A percentile compares a stretch with the other conserved stretches of the same genome.
Evolutionary conservation across 2,113 vertebrate genomes (phyloP).

Genomic region (Albula goreensis): DNA sequence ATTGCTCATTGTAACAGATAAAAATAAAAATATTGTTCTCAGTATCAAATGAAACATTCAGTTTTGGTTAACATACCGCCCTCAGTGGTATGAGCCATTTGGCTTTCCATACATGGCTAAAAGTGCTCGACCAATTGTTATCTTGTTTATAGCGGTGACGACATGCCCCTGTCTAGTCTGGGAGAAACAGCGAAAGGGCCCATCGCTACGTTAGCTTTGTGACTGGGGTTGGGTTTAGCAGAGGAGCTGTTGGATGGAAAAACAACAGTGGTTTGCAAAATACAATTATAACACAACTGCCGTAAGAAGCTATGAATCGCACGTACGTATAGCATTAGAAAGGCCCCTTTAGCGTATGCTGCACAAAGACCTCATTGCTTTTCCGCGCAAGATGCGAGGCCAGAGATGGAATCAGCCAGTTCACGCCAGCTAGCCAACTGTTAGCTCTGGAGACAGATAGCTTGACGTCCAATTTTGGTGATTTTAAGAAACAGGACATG

Average conservation of each 20-base stretch:
- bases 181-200: not conserved
- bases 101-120: not conserved
- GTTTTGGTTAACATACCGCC: not conserved
- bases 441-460: not conserved
- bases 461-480: not conserved
- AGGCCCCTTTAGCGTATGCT: not conserved
- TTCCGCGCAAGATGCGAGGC: too few relatives aligned
- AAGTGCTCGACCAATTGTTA: not conserved
- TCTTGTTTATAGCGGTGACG: not conserved
- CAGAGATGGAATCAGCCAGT: too few relatives aligned
- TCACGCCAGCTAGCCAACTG: not conserved
- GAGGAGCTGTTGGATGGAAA: not conserved
- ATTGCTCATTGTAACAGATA: too few relatives aligned
- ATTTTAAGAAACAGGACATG: not conserved
- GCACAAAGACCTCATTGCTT: not conserved
- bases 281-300: not conserved
- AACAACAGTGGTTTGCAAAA: not conserved
- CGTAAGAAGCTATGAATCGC: not conserved
- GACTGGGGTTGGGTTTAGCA: too few relatives aligned
- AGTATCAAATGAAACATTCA: not conserved
- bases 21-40: too few relatives aligned
- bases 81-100: not conserved
- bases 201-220: not conserved
- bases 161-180: not conserved
- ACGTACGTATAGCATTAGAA: not conserved